Evolutionary conservation across 92 coral and sea anemone species (phyloP).

Genomic region (Zoanthus solanderi): DNA sequence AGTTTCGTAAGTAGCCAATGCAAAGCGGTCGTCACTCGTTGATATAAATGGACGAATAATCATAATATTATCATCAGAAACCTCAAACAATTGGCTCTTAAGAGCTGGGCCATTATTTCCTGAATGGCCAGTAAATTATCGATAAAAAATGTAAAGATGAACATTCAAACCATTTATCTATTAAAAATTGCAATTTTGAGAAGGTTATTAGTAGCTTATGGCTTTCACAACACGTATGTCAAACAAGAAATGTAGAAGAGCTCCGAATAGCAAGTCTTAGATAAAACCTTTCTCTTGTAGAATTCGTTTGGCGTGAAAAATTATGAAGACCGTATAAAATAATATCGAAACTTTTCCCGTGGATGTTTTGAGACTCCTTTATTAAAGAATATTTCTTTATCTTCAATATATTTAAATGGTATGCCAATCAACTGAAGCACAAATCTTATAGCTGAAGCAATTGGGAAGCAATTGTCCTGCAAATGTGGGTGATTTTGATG

Average conservation of each 20-base stretch:
- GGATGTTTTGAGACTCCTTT: neutral
- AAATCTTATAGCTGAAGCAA: neutral
- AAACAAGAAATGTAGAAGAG: no score
- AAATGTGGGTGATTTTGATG: neutral
- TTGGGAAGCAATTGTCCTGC: conserved; percentile 7
- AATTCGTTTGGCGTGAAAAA: neutral
- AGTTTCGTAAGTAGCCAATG: neutral
- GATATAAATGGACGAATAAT: neutral
- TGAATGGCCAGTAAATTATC: conserved; percentile 30
- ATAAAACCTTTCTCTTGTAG: neutral
- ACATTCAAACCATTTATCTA: conserved; percentile 15
- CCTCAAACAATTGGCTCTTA: conserved; percentile 25
- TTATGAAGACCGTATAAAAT: neutral
- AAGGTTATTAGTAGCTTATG: neutral
- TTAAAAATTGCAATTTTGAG: conserved; percentile 14
- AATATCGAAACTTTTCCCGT: neutral
- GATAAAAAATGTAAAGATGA: neutral
- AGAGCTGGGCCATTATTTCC: conserved; percentile 22
- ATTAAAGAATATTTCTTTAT: conserved; percentile 12
- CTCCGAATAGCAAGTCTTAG: neutral
- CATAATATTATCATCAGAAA: conserved; percentile 14
- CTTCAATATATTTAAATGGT: conserved; percentile 4
- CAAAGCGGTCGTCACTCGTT: neutral
- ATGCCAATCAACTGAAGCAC: conserved; percentile 27
- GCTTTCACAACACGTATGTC: conserved; percentile 14